Evolutionary conservation across 1,140 invertebrate genomes (phyloP).

Genomic region (Calliopsis andreniformis): DNA sequence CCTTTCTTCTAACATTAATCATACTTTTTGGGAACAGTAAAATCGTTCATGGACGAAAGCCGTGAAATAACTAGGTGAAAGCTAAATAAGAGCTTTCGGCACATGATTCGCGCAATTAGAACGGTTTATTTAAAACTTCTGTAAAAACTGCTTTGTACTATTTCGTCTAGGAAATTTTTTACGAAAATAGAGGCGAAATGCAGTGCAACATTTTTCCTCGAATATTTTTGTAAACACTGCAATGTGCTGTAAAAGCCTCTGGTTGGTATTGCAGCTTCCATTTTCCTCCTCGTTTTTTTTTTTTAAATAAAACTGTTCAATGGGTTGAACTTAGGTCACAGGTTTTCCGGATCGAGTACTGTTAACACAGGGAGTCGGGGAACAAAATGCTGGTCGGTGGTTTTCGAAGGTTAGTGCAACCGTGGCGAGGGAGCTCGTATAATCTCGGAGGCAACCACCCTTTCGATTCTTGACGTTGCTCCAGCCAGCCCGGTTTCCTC

Average conservation of each 20-base stretch:
- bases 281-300: background rate
- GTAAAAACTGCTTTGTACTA: too few species aligned
- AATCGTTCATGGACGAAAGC: background rate
- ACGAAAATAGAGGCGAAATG: too few species aligned
- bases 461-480: conserved; percentile 51
- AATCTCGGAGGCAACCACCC: conserved; percentile 53
- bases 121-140: too few species aligned
- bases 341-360: background rate
- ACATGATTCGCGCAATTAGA: too few species aligned
- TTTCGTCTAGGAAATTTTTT: too few species aligned
- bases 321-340: conserved; percentile 17
- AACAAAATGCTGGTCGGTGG: conserved; percentile 17
- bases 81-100: too few species aligned
- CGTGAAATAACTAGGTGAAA: too few species aligned
- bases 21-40: background rate
- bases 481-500: conserved; percentile 29
- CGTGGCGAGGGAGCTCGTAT: conserved; percentile 36
- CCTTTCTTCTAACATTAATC: background rate
- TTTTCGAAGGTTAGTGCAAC: conserved; percentile 30
- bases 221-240: background rate
- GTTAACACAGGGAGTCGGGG: conserved; percentile 17
- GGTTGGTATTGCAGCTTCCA: background rate
- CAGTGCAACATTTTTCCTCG: background rate
- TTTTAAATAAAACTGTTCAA: background rate
- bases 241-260: too few species aligned